Conservation (phyloP, 2,888 invertebrate species). For the Acheta domesticus region DNA sequence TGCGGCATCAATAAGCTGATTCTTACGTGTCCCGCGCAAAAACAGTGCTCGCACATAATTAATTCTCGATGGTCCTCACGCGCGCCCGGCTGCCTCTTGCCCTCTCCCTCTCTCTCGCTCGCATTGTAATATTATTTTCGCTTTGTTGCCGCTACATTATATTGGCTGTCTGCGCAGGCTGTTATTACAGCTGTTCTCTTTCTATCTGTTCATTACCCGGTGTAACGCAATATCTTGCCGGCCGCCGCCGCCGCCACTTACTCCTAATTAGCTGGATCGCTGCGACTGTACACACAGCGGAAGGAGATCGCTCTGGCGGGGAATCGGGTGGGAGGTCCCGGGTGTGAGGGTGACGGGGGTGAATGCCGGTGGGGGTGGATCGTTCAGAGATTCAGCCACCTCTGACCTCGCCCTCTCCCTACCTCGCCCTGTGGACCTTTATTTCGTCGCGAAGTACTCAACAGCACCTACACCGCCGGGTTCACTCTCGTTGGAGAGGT, state of each 20-base stretch:
- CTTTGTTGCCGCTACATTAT: constrained; percentile 6
- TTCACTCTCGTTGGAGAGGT: too few species aligned
- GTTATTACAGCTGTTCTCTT: constrained; percentile 18
- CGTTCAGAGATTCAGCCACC: too few species aligned
- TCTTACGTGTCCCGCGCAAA: constrained; percentile 18
- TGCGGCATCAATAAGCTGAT: background rate
- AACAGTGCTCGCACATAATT: constrained; percentile 8
- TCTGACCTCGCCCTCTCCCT: too few species aligned
- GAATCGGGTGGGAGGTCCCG: background rate
- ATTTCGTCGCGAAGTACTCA: too few species aligned
- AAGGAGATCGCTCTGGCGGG: background rate
- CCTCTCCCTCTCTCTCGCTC: background rate
- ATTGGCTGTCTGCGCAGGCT: background rate
- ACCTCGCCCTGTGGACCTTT: too few species aligned
- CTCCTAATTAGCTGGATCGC: constrained; percentile 9
- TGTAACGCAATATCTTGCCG: constrained; percentile 18
- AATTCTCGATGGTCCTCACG: background rate
- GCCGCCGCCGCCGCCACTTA: background rate
- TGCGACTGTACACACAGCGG: constrained; percentile 7
- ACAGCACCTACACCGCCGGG: too few species aligned
- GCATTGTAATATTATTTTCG: constrained; percentile 9
- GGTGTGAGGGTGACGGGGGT: background rate
- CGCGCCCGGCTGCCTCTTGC: too few species aligned
- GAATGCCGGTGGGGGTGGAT: background rate
- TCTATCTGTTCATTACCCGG: constrained; percentile 18